These are phyloP conservation scores for Myripristis jacobus DNA, from an alignment of 2,797 vertebrate species.

Conservation along the genomic window DNA sequence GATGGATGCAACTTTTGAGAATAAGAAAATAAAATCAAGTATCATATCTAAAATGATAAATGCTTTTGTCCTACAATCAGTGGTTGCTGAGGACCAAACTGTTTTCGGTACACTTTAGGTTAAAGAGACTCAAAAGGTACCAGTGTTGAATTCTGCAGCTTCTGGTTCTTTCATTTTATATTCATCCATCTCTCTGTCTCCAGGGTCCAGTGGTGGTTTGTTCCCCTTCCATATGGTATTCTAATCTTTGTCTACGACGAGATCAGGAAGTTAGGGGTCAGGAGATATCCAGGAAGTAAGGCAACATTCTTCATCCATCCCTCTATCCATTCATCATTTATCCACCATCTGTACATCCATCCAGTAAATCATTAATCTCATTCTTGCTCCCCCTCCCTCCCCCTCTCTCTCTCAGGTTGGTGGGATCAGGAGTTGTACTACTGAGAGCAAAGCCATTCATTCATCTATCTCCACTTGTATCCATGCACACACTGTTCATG, in stretches of 20 bases:
- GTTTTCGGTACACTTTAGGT: neutral
- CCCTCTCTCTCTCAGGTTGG: conserved; percentile 84
- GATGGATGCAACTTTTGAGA: too few relatives aligned
- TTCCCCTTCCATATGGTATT: conserved; percentile 88
- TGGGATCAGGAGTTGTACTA: conserved; percentile 92
- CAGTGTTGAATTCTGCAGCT: neutral
- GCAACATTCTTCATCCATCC: conserved; percentile 12
- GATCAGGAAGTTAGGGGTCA: conserved; percentile 89
- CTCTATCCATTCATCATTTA: neutral
- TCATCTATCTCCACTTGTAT: neutral
- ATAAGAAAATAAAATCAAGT: too few relatives aligned
- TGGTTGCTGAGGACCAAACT: neutral
- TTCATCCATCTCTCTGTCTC: neutral
- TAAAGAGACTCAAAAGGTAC: neutral
- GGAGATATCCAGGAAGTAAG: conserved; percentile 90
- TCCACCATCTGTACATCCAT: neutral
- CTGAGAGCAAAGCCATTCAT: conserved; percentile 60
- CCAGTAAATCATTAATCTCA: conserved; percentile 19
- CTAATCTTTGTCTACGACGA: conserved; percentile 91
- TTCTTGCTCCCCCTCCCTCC: neutral
- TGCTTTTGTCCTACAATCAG: too few relatives aligned
- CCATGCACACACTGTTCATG: neutral
- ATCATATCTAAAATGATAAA: too few relatives aligned
- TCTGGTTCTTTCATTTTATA: neutral
- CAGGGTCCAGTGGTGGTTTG: conserved; percentile 92